These are phyloP conservation scores for Zaprionus inermis DNA, from an alignment of 1,140 invertebrate genomes.

Conservation along the genomic window DNA sequence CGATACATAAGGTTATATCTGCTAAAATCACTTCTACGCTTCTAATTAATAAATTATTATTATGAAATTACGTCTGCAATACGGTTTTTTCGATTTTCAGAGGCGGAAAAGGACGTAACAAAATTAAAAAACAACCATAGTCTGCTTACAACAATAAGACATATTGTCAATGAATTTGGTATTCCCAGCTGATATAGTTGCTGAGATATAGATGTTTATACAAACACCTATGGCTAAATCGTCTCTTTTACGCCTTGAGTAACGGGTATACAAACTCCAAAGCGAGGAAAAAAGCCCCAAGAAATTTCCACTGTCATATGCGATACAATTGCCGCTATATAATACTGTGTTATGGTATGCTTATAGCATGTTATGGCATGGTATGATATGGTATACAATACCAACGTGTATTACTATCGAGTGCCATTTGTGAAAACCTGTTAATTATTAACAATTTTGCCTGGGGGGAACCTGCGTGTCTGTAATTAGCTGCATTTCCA, in stretches of 20 bases:
- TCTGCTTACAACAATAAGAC: background rate
- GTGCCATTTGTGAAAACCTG: conserved; percentile 69
- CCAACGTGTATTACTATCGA: conserved; percentile 14
- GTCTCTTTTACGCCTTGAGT: background rate
- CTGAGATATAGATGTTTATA: background rate
- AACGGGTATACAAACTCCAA: background rate
- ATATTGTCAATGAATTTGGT: background rate
- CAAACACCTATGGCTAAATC: background rate
- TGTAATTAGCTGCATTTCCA: conserved; percentile 77
- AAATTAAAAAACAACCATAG: background rate
- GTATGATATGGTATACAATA: conserved; percentile 4
- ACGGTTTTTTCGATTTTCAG: too few relatives aligned
- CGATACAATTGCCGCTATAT: conserved; percentile 1
- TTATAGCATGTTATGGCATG: background rate
- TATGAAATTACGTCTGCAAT: accelerated
- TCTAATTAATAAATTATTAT: too few relatives aligned
- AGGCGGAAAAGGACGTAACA: too few relatives aligned
- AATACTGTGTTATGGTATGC: conserved; percentile 15
- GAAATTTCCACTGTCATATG: conserved; percentile 54
- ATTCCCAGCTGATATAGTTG: background rate
- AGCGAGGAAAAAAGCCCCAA: background rate
- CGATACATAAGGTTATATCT: too few relatives aligned
- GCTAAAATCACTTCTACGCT: too few relatives aligned
- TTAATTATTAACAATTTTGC: conserved; percentile 82
- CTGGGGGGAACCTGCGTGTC: conserved; percentile 59